Conservation (phyloP, 2,797 vertebrate species). For the Ptychadena robeensis region DNA sequence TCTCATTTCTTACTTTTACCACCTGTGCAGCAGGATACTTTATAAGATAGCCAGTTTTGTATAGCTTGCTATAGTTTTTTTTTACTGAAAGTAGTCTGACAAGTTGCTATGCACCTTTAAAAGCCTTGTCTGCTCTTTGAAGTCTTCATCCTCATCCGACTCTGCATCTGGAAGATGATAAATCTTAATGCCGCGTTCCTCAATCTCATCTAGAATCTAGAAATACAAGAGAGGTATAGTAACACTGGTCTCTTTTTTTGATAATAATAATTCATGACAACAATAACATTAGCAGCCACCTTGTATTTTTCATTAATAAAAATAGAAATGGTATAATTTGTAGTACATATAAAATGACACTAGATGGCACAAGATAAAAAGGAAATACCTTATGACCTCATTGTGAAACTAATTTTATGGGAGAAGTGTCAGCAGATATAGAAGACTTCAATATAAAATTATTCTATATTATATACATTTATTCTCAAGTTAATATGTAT, state of each 20-base stretch:
- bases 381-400: not conserved
- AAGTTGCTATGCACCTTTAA: slow-evolving; percentile 81
- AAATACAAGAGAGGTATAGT: slow-evolving; percentile 6
- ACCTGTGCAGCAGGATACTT: not conserved
- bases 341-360: not conserved
- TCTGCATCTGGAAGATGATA: slow-evolving; percentile 96
- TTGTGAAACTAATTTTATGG: not conserved
- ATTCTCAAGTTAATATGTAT: too few species aligned
- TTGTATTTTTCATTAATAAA: not conserved
- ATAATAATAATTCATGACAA: too few species aligned
- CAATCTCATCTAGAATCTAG: slow-evolving; percentile 95
- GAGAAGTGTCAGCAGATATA: not conserved
- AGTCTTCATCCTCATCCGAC: slow-evolving; percentile 96
- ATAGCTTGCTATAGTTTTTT: too few species aligned
- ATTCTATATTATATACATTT: too few species aligned
- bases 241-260: too few species aligned
- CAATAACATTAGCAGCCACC: too few species aligned
- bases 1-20: not conserved
- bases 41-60: too few species aligned
- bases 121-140: slow-evolving; percentile 95
- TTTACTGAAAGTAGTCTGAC: too few species aligned
- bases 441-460: not conserved
- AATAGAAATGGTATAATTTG: not conserved
- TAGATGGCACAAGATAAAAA: slow-evolving; percentile 1
- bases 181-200: slow-evolving; percentile 96